Evolutionary conservation across 2,888 invertebrate species (phyloP).

Genomic region (Orchestes rusci): DNA sequence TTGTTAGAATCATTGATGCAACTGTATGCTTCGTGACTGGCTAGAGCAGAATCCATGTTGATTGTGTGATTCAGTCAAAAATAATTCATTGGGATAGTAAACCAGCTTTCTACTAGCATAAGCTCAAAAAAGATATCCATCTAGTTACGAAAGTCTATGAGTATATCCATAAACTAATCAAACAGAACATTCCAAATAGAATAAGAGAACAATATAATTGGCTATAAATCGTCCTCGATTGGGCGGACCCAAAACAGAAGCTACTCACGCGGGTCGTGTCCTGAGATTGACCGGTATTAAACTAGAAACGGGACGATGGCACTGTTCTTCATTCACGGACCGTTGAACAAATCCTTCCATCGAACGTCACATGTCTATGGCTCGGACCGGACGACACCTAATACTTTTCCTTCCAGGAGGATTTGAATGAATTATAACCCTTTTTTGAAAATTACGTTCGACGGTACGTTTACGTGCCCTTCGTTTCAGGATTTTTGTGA

Average conservation of each 20-base stretch:
- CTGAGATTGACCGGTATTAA: slow-evolving; percentile 33
- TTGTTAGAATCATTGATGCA: too few relatives aligned
- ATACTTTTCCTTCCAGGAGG: slow-evolving; percentile 24
- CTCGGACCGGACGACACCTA: slow-evolving; percentile 21
- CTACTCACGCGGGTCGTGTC: slow-evolving; percentile 8
- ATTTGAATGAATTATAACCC: slow-evolving; percentile 24
- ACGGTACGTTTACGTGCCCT: not conserved
- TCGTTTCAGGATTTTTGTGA: too few relatives aligned
- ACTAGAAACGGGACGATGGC: slow-evolving; percentile 44
- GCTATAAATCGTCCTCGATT: slow-evolving; percentile 12
- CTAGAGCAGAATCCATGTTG: too few relatives aligned
- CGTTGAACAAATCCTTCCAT: slow-evolving; percentile 42
- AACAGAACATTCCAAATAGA: too few relatives aligned
- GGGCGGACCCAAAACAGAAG: slow-evolving; percentile 10
- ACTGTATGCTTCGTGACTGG: too few relatives aligned
- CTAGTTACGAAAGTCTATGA: too few relatives aligned
- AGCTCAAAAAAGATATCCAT: too few relatives aligned
- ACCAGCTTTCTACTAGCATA: too few relatives aligned
- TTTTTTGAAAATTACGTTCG: slow-evolving; percentile 16
- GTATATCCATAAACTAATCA: too few relatives aligned
- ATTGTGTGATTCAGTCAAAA: too few relatives aligned
- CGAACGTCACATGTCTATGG: slow-evolving; percentile 25
- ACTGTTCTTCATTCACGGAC: slow-evolving; percentile 44
- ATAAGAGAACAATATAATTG: too few relatives aligned
- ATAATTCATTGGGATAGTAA: too few relatives aligned